A percentile compares a stretch with the other conserved stretches of the same genome.
phyloP scores from a whole-genome alignment of 2,888 invertebrate species.

The Teinopalpus imperialis region DNA sequence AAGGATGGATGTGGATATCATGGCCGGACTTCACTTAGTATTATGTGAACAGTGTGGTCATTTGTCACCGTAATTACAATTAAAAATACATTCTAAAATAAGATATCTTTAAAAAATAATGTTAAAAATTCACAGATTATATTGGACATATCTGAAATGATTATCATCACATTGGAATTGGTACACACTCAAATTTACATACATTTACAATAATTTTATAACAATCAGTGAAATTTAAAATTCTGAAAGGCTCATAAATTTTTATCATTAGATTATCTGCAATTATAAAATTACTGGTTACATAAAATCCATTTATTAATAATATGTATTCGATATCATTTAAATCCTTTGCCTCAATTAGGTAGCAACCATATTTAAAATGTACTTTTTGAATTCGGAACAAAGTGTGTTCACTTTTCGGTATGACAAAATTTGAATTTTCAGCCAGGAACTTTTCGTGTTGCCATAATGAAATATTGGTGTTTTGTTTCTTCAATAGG shows the following conservation, averaged over 20 bases:
- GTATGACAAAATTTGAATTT: conserved; percentile 64
- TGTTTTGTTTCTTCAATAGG: conserved; percentile 69
- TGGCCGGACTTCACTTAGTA: too few relatives aligned
- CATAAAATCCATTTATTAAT: conserved; percentile 52
- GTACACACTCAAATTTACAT: conserved; percentile 60
- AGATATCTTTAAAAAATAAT: too few relatives aligned
- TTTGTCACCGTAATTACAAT: too few relatives aligned
- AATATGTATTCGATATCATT: conserved; percentile 47
- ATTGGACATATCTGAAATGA: too few relatives aligned
- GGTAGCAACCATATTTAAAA: conserved; percentile 57
- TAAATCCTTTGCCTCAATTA: conserved; percentile 48
- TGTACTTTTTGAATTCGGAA: conserved; percentile 51
- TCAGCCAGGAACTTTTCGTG: conserved; percentile 76
- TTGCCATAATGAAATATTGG: conserved; percentile 73
- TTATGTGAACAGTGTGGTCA: too few relatives aligned
- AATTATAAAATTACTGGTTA: conserved; percentile 42
- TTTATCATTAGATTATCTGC: conserved; percentile 46
- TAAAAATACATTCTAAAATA: too few relatives aligned
- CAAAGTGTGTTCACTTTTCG: conserved; percentile 49
- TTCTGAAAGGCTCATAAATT: conserved; percentile 58
- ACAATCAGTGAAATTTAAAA: conserved; percentile 39
- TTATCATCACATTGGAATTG: conserved; percentile 19
- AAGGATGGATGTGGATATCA: too few relatives aligned
- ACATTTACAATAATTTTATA: conserved; percentile 60
- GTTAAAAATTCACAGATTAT: too few relatives aligned